phyloP scores from a whole-genome alignment of 2,888 invertebrate genomes.

The Platyscelio sp. region DNA sequence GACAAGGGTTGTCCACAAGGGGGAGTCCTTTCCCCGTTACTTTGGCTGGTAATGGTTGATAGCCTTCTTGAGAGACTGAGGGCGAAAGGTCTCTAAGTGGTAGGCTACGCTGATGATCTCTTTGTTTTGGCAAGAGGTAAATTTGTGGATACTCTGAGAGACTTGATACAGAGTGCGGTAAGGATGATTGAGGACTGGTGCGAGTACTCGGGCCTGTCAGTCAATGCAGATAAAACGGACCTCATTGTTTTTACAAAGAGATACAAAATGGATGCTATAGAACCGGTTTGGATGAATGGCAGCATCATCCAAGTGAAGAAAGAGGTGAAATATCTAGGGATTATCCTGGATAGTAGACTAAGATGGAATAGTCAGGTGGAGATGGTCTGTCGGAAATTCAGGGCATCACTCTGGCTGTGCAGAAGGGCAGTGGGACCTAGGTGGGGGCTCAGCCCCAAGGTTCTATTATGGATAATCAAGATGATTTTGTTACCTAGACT shows the following conservation, averaged over 20 bases:
- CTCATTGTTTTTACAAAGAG: background rate
- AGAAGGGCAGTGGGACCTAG: background rate
- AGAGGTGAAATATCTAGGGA: conserved; percentile 18
- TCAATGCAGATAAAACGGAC: background rate
- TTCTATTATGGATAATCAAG: background rate
- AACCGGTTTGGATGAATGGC: background rate
- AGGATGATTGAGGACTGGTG: background rate
- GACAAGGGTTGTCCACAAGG: background rate
- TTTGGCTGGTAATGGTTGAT: no score
- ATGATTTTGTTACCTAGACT: background rate
- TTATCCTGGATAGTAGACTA: conserved; percentile 1
- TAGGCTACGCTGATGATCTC: background rate
- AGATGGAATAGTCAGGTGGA: background rate
- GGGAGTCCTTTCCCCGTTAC: no score
- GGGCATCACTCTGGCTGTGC: background rate
- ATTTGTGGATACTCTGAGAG: background rate
- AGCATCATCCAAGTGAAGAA: background rate
- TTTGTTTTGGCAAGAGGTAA: background rate
- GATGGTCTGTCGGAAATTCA: background rate
- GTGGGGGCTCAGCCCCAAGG: background rate
- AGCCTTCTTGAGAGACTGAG: no score
- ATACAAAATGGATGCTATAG: background rate
- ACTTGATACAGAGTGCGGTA: background rate
- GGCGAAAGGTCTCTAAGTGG: no score
- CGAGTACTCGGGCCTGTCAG: background rate